Evolutionary conservation across 2,797 vertebrate genomes (phyloP).

Genomic region (Sebastes vulpes): DNA sequence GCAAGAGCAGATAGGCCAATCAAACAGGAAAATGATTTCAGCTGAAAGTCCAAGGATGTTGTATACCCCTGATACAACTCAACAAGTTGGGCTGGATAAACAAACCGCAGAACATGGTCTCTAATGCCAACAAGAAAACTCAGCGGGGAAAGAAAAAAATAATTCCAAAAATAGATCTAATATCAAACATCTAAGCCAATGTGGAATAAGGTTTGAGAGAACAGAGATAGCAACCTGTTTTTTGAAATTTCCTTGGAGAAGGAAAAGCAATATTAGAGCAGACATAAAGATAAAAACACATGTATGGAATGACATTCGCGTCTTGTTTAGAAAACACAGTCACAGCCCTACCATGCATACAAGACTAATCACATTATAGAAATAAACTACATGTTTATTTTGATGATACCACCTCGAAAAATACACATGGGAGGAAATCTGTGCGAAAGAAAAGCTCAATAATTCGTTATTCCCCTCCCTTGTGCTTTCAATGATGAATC

Average conservation of each 20-base stretch:
- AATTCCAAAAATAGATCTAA: neutral
- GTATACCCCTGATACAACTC: conserved; percentile 41
- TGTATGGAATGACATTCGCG: neutral
- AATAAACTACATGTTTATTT: neutral
- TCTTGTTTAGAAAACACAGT: neutral
- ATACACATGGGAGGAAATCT: conserved; percentile 17
- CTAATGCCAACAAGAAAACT: conserved; percentile 4
- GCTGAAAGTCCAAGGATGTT: conserved; percentile 34
- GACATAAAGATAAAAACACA: neutral
- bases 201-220: neutral
- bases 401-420: neutral
- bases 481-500: conserved; percentile 54
- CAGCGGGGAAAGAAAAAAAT: neutral
- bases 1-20: conserved; percentile 7
- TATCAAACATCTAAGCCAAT: neutral
- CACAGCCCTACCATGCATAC: neutral
- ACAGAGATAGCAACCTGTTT: neutral
- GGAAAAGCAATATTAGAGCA: neutral
- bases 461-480: conserved; percentile 28
- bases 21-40: conserved; percentile 29
- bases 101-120: conserved; percentile 18
- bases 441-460: conserved; percentile 29
- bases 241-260: neutral
- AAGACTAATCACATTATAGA: neutral
- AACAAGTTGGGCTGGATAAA: conserved; percentile 37